Conservation (phyloP, 2,113 vertebrate species). For the Leptocoma aspasia region DNA sequence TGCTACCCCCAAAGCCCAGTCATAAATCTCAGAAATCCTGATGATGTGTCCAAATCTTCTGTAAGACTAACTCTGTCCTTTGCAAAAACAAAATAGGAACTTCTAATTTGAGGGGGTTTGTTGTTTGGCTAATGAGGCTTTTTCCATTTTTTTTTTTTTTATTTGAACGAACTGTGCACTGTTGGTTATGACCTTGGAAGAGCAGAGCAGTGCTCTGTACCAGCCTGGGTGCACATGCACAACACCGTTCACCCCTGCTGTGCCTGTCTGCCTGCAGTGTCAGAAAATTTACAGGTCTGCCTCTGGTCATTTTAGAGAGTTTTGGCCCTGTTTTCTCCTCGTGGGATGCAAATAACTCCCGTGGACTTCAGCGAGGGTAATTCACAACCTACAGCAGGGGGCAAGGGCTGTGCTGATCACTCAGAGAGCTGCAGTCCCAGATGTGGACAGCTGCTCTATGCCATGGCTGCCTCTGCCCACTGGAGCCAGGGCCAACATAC, state of each 20-base stretch:
- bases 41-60: background rate
- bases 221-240: background rate
- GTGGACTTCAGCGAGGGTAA: background rate
- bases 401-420: background rate
- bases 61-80: background rate
- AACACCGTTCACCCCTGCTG: background rate
- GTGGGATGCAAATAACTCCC: background rate
- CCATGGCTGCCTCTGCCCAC: background rate
- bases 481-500: accelerated
- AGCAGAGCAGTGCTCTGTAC: accelerated
- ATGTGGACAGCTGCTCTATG: background rate
- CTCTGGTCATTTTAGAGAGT: background rate
- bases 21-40: background rate
- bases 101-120: background rate
- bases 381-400: background rate
- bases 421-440: background rate
- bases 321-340: background rate
- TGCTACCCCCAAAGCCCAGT: background rate
- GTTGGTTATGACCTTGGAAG: background rate
- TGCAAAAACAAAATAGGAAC: background rate
- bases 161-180: background rate
- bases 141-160: background rate
- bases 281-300: background rate
- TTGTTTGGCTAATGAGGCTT: background rate
- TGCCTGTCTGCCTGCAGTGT: background rate